Percentiles rank a stretch among this genome's conserved stretches.
These are phyloP conservation scores for Tetragonula carbonaria DNA, from an alignment of 2,888 invertebrate species.

Conservation along the genomic window DNA sequence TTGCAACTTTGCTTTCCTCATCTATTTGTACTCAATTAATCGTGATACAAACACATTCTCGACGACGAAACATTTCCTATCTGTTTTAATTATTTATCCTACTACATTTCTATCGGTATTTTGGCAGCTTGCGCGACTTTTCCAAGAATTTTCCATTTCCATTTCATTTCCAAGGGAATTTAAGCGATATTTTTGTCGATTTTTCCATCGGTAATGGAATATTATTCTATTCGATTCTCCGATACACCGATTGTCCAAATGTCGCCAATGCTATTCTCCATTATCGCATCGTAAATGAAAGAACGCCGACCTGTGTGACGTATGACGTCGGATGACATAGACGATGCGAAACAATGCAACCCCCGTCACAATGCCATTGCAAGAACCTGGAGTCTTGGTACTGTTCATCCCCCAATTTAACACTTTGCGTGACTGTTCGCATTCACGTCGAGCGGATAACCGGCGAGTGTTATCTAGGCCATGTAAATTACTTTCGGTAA, in stretches of 20 bases:
- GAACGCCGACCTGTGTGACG: constrained; percentile 9
- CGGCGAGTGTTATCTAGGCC: constrained; percentile 43
- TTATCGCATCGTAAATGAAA: neutral
- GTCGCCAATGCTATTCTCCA: neutral
- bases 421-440: constrained; percentile 42
- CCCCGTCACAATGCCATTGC: constrained; percentile 28
- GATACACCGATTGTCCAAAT: too few relatives aligned
- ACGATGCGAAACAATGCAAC: constrained; percentile 45
- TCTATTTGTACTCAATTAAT: neutral
- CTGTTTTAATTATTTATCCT: neutral
- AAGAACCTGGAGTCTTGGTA: constrained; percentile 38
- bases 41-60: neutral
- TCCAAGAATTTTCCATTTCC: neutral
- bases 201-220: too few relatives aligned
- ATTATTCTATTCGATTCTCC: too few relatives aligned
- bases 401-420: constrained; percentile 22
- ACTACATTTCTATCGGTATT: neutral
- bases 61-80: neutral
- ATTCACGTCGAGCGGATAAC: constrained; percentile 36
- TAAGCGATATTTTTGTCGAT: too few relatives aligned
- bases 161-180: too few relatives aligned
- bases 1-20: too few relatives aligned
- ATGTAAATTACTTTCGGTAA: constrained; percentile 50
- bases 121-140: neutral
- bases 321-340: constrained; percentile 38